A percentile compares a stretch with the other conserved stretches of the same genome.
Evolutionary conservation across 2,888 invertebrate species (phyloP).

Genomic region (Apodemia zela): DNA sequence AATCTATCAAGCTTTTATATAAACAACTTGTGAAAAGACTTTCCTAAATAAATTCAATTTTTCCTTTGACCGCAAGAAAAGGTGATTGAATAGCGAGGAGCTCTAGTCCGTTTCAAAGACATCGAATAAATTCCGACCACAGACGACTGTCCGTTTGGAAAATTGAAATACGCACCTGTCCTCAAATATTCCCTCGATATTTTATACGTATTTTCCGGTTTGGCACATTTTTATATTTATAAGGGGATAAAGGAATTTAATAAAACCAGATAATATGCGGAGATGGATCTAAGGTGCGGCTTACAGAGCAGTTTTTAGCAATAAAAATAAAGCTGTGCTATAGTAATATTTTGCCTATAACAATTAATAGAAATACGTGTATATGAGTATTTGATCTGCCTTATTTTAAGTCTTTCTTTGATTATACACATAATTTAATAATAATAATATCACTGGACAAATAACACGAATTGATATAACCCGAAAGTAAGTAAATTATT

Average conservation of each 20-base stretch:
- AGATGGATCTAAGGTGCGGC: background rate
- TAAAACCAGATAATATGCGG: background rate
- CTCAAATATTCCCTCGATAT: constrained; percentile 38
- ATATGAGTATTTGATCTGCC: no score
- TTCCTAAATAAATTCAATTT: constrained; percentile 21
- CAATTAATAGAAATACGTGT: no score
- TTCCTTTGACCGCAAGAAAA: constrained; percentile 37
- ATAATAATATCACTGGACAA: no score
- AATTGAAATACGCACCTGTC: constrained; percentile 55
- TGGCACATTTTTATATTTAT: constrained; percentile 17
- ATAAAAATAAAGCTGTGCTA: no score
- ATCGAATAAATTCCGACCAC: constrained; percentile 57
- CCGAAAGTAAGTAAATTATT: no score
- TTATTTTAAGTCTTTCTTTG: no score
- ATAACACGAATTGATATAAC: no score
- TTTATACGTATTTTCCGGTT: constrained; percentile 35
- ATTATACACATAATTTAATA: no score
- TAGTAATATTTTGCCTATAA: no score
- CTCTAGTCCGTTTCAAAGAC: constrained; percentile 45
- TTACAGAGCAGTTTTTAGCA: no score
- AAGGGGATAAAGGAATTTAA: constrained; percentile 11
- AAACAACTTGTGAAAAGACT: constrained; percentile 2
- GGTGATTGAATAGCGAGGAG: constrained; percentile 63
- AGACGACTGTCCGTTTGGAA: constrained; percentile 58
- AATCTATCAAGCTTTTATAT: background rate